Percentiles rank a stretch among this genome's conserved stretches.
Evolutionary conservation across 1,140 invertebrate species (phyloP).

Genomic region (Plutomurus gul): DNA sequence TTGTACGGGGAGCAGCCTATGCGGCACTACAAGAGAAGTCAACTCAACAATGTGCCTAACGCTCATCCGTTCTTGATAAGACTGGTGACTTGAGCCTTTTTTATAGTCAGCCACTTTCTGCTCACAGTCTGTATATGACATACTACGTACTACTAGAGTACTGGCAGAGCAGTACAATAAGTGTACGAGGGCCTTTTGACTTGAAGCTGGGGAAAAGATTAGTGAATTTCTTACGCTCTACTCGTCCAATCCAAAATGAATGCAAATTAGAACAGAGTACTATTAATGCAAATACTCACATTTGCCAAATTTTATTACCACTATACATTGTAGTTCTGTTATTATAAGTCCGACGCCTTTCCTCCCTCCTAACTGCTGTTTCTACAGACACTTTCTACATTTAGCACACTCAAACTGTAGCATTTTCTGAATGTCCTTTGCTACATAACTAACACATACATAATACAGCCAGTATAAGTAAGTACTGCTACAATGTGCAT

Average conservation of each 20-base stretch:
- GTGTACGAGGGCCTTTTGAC: slow-evolving; percentile 34
- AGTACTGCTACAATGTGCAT: no score
- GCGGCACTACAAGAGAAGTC: no score
- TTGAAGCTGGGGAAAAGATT: slow-evolving; percentile 40
- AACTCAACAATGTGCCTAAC: no score
- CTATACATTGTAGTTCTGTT: not conserved
- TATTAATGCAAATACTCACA: slow-evolving; percentile 52
- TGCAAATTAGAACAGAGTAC: slow-evolving; percentile 48
- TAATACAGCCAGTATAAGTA: no score
- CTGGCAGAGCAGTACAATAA: not conserved
- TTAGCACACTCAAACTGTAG: no score
- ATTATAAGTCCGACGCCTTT: not conserved
- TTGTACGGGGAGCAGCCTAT: no score
- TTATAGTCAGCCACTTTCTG: not conserved
- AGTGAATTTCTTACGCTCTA: slow-evolving; percentile 48
- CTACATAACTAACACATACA: no score
- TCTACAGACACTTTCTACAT: not conserved
- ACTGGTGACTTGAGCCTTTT: no score
- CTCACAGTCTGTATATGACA: not conserved
- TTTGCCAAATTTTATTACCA: slow-evolving; percentile 51
- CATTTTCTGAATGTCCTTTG: no score
- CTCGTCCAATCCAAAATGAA: slow-evolving; percentile 45
- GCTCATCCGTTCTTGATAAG: no score
- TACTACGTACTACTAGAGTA: not conserved
- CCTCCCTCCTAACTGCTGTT: not conserved